A percentile compares a stretch with the other conserved stretches of the same genome.
These are phyloP conservation scores for Hippocampus abdominalis DNA, from an alignment of 2,113 vertebrate species.

Conservation along the genomic window DNA sequence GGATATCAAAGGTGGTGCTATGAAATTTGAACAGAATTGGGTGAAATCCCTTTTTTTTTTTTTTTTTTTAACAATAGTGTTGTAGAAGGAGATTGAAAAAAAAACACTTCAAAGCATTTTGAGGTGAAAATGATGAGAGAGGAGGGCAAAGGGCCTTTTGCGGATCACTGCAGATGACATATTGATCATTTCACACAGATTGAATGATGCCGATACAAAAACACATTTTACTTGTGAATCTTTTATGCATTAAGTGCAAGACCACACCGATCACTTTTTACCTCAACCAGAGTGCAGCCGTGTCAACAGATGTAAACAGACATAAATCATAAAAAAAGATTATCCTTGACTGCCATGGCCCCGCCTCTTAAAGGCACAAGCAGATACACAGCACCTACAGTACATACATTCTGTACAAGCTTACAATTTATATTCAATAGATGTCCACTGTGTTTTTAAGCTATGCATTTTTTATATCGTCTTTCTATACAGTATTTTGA, in stretches of 20 bases:
- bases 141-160: not conserved
- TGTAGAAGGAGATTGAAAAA: not conserved
- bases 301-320: not conserved
- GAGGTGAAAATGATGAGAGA: not conserved
- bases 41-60: conserved; percentile 46
- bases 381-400: too few species aligned
- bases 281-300: not conserved
- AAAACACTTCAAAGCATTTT: conserved; percentile 21
- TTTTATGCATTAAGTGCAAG: not conserved
- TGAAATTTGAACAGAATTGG: conserved; percentile 68
- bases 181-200: not conserved
- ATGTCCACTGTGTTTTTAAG: too few species aligned
- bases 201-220: not conserved
- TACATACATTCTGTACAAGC: too few species aligned
- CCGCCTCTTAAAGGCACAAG: too few species aligned
- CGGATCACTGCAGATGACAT: not conserved
- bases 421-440: too few species aligned
- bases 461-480: too few species aligned
- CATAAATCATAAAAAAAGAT: too few species aligned
- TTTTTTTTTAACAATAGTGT: conserved; percentile 34
- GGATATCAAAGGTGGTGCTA: conserved; percentile 69
- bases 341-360: too few species aligned
- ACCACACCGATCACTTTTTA: not conserved
- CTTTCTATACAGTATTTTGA: too few species aligned
- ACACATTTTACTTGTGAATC: not conserved